Conservation (phyloP, 2,888 invertebrate species). For the Volucella zonaria region DNA sequence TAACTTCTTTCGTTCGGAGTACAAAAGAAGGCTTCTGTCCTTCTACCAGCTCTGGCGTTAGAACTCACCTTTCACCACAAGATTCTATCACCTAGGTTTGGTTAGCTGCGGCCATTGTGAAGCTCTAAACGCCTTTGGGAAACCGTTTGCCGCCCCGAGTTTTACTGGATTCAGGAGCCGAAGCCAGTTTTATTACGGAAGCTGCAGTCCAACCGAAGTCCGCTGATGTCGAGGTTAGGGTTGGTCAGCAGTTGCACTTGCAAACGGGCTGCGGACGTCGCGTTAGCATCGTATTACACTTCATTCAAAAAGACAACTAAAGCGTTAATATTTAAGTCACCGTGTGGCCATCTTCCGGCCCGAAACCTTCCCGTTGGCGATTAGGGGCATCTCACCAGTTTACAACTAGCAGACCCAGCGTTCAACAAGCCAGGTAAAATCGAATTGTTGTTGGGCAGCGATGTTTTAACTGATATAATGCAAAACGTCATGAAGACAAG, state of each 20-base stretch:
- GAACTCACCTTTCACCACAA: slow-evolving; percentile 18
- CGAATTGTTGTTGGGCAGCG: no score
- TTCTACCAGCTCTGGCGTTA: slow-evolving; percentile 6
- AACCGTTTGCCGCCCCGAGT: background rate
- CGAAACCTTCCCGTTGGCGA: no score
- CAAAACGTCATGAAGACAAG: no score
- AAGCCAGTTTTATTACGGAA: slow-evolving; percentile 38
- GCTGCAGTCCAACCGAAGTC: slow-evolving; percentile 3
- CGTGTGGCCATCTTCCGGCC: no score
- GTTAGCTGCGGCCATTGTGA: slow-evolving; percentile 19
- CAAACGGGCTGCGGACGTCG: no score
- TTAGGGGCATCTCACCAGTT: no score
- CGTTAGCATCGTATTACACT: no score
- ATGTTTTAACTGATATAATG: no score
- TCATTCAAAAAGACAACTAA: background rate
- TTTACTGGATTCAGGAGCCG: slow-evolving; percentile 30
- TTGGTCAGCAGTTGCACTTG: slow-evolving; percentile 40
- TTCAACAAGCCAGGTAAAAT: no score
- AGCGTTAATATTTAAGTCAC: background rate
- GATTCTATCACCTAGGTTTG: slow-evolving; percentile 32
- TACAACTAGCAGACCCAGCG: no score
- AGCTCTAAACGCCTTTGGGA: slow-evolving; percentile 10
- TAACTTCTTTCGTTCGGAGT: no score
- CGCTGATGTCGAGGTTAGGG: slow-evolving; percentile 25
- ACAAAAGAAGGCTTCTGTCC: no score